Base-by-base conservation (phyloP, 2,113 vertebrate species). In the Plestiodon gilberti region DNA sequence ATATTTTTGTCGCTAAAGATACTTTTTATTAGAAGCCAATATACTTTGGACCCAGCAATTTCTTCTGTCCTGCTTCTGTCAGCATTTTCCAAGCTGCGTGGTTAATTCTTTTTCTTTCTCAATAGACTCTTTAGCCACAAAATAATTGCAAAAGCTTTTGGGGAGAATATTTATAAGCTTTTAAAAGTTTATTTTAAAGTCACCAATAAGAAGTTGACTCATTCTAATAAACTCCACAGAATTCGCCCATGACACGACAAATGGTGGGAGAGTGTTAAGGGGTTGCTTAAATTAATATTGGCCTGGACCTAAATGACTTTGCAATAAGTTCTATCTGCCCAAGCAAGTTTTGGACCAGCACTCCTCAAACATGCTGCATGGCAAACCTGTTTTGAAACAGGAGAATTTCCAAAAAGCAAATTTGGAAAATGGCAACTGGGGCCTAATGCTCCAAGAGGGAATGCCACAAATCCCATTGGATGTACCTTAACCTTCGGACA, bases 1-100 rank as follows among this genome's bases (percentile, higher is more conserved):
- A 69, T 84, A 86, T 84, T 93, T 92, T 87, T 48, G 83, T n/a
- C 55, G 35, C 71, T 88, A 88, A 91, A 93, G 79, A 48, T 23
- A 91, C 77, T 82, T 89, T 76, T 38, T 94, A 91, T 91, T 89
- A 84, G n/a, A 71, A 23, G 30, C 35, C 23, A 83, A 52, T 1
- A 91, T 91, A 90, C 83, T 92, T 93, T 88, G 83, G 86, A 82
- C 7, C 1, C 33, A 20, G 52, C 0, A 6, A 82, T 48, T 62
- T 75, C 57, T 88, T 7, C 75, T 90, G 78, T 3, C 81, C 70
- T 82, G 69, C 62, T 28, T 57, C 25, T 0, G 25, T n/a, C 35
- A n/a, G 64, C 67, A 85, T 75, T 61, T 78, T 57, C 52, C 40
- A 77, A 22, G 25, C 28, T 52, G 48, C 61, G n/a, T 81, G 0